Base-by-base conservation (phyloP, 1,140 invertebrate species). In the Hypothenemus hampei region DNA sequence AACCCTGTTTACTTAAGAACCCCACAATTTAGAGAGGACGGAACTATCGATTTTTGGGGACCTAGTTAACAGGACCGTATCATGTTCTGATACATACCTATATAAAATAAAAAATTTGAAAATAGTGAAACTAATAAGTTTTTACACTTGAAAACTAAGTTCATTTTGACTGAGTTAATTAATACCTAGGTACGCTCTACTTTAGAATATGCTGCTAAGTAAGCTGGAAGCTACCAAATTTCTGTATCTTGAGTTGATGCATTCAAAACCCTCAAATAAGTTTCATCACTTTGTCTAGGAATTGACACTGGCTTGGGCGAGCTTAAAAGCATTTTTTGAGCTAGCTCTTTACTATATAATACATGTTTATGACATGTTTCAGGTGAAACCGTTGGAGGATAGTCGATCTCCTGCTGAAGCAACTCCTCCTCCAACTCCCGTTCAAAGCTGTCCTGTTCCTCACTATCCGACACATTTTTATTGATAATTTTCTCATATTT, bases 161-260 rank as follows among this genome's bases (percentile, higher is more conserved):
- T n/a, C n/a, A n/a, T n/a, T n/a, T n/a, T n/a, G n/a, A n/a, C n/a
- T n/a, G n/a, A n/a, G n/a, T n/a, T n/a, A n/a, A n/a, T n/a, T n/a
- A n/a, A n/a, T n/a, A n/a, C n/a, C n/a, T n/a, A n/a, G n/a, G n/a
- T n/a, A n/a, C n/a, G n/a, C n/a, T n/a, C n/a, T n/a, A n/a, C n/a
- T n/a, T n/a, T n/a, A n/a, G n/a, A n/a, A n/a, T n/a, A n/a, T n/a
- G n/a, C n/a, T n/a, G n/a, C n/a, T n/a, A n/a, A n/a, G n/a, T n/a
- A n/a, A n/a, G n/a, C n/a, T n/a, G 5, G 33, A 40, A 29, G 13
- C 71, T 77, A 88, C 86, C 86, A 88, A 63, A 87, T 87, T 73
- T 88, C 86, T 21, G 84, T 86, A 53, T 84, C 82, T 54, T 77
- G 78, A 29, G 77, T 73, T 2, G 78, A 78, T 76, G 78, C 53